Evolutionary conservation across 1,140 invertebrate genomes (phyloP).

Genomic region (Trichogramma pretiosum): DNA sequence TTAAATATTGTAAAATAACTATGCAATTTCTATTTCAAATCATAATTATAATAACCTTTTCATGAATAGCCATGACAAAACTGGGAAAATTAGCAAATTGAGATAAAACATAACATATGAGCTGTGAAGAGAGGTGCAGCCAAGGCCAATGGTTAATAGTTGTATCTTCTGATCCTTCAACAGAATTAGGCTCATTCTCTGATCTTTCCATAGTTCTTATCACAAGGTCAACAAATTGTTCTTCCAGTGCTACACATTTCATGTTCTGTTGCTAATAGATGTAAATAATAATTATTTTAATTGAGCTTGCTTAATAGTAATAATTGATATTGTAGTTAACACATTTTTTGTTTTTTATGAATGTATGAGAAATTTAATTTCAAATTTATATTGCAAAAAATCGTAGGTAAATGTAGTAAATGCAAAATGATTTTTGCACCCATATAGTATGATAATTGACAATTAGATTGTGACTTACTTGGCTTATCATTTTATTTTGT

Average conservation of each 20-base stretch:
- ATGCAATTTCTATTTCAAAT: constrained; percentile 5
- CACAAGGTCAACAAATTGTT: constrained; percentile 85
- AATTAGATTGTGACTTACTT: too few species aligned
- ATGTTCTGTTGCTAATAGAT: constrained; percentile 69
- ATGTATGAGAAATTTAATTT: not conserved
- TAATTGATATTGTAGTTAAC: constrained; percentile 3
- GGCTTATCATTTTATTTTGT: constrained; percentile 59
- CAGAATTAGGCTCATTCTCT: constrained; percentile 54
- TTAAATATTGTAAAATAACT: constrained; percentile 1
- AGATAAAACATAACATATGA: constrained; percentile 93
- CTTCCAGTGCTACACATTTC: constrained; percentile 80
- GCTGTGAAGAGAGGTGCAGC: constrained; percentile 87
- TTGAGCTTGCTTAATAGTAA: not conserved
- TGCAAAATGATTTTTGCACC: too few species aligned
- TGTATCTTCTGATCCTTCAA: constrained; percentile 56
- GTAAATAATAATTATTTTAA: constrained; percentile 11
- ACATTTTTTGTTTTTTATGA: constrained; percentile 1
- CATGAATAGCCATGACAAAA: constrained; percentile 80
- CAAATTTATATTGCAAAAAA: not conserved
- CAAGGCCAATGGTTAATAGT: constrained; percentile 75
- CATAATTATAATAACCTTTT: constrained; percentile 53
- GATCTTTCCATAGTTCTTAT: constrained; percentile 86
- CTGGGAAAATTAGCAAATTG: constrained; percentile 90
- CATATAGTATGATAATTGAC: too few species aligned
- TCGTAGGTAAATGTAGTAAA: too few species aligned